Percentiles rank a stretch among this genome's conserved stretches.
These are phyloP conservation scores for Pangasianodon gigas DNA, from an alignment of 2,113 vertebrate genomes.

Conservation along the genomic window DNA sequence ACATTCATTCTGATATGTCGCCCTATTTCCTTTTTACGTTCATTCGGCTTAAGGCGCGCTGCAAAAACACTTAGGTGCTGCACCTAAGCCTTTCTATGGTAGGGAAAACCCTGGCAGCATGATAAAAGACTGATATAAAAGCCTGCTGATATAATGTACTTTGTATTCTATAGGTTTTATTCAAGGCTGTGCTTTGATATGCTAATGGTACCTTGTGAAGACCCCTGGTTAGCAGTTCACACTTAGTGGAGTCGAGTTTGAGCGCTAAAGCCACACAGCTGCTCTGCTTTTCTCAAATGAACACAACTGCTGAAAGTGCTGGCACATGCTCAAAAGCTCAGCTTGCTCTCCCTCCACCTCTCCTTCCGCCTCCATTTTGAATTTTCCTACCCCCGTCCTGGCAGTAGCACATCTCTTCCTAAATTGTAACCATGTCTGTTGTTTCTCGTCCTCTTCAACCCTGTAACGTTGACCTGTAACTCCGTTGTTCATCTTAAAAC, in stretches of 20 bases:
- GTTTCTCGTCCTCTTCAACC: background rate
- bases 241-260: conserved; percentile 24
- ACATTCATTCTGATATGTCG: too few relatives aligned
- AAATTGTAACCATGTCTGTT: conserved; percentile 7
- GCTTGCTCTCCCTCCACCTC: conserved; percentile 23
- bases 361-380: conserved; percentile 9
- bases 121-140: conserved; percentile 7
- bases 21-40: too few relatives aligned
- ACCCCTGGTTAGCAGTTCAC: background rate
- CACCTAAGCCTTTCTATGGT: too few relatives aligned
- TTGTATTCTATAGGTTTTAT: conserved; percentile 3
- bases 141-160: conserved; percentile 1
- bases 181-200: conserved; percentile 41
- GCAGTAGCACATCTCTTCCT: conserved; percentile 36
- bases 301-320: conserved; percentile 51
- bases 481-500: background rate
- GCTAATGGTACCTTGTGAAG: conserved; percentile 32
- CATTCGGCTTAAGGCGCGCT: too few relatives aligned
- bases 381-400: conserved; percentile 10
- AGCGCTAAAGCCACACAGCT: conserved; percentile 56
- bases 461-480: background rate
- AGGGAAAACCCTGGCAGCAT: background rate
- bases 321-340: conserved; percentile 55
- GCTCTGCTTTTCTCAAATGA: conserved; percentile 58
- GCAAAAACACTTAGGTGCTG: too few relatives aligned